Evolutionary conservation across 30 jellyfish, hydroid and myxozoan genomes (phyloP), one percentile per base, ranked within the genome.

Genomic region (Phacellophora camtschatica): DNA sequence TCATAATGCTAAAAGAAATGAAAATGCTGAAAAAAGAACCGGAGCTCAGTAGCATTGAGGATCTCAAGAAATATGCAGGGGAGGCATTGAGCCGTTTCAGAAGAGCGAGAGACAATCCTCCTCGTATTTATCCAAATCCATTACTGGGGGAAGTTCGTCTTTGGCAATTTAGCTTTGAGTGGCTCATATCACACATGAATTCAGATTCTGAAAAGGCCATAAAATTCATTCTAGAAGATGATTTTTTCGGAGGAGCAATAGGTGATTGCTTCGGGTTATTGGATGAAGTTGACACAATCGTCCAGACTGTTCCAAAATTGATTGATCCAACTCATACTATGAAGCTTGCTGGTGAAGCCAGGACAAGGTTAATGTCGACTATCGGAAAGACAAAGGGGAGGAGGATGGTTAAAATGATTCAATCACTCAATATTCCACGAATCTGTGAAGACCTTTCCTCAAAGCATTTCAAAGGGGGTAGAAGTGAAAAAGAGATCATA

Each of bases 91-190:
- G 45, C 12, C 37, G 24, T 15, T 74, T 74, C 72, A 59, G 56
- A 28, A 74, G 67, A 29, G 86, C 86, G 4, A 61, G 71, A 12
- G 86, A 74, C 36, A 53, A 55, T n/a, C 86, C 86, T 0, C 86
- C 86, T 29, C 54, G 69, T 42, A 33, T 42, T 16, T 74, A 49
- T 33, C 86, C 75, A n/a, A 74, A 74, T 36, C 86, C 86, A 11
- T 32, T 74, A 13, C 50, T 31, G 12, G 86, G 86, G 29, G 71
- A 49, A 28, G 86, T 74, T 1, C 33, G 41, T 20, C 76, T 74
- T 30, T 74, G 75, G 86, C 76, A 16, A 65, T 74, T 74, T 31
- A 51, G 86, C 24, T 74, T 74, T 18, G 74, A 37, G 8, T 32
- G 76, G 71, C 24, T 74, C 28, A 74, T 74, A 65, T 51, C 35